Conservation (phyloP, 2,113 vertebrate genomes). For the Varanus komodoensis region DNA sequence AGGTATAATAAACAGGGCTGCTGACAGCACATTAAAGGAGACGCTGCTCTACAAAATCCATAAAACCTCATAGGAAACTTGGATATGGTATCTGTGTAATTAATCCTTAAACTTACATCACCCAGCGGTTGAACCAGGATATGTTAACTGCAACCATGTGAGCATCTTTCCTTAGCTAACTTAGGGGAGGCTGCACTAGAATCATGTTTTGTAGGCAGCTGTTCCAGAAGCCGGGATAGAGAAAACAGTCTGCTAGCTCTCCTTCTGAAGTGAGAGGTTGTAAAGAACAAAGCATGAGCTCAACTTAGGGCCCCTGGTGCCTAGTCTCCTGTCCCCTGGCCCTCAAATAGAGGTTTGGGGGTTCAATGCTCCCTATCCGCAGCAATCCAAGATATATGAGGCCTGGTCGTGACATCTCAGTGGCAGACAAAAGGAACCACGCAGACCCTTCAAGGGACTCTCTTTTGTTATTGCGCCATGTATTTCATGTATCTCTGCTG, state of each 20-base stretch:
- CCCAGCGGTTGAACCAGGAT: background rate
- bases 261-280: background rate
- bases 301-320: background rate
- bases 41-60: background rate
- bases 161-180: background rate
- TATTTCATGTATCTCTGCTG: no score
- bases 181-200: background rate
- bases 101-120: background rate
- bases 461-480: no score
- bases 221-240: background rate
- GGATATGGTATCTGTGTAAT: background rate
- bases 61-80: background rate
- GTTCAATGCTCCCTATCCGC: background rate
- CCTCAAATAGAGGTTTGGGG: background rate
- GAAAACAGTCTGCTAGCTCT: background rate
- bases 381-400: background rate
- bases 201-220: background rate
- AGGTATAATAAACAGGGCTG: background rate
- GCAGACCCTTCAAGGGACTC: no score
- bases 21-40: no score
- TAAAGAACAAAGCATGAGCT: background rate
- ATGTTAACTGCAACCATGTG: background rate
- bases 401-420: background rate
- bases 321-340: background rate
- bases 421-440: no score